Evolutionary conservation across 2,888 invertebrate genomes (phyloP).

Genomic region (Trichacis sp.): DNA sequence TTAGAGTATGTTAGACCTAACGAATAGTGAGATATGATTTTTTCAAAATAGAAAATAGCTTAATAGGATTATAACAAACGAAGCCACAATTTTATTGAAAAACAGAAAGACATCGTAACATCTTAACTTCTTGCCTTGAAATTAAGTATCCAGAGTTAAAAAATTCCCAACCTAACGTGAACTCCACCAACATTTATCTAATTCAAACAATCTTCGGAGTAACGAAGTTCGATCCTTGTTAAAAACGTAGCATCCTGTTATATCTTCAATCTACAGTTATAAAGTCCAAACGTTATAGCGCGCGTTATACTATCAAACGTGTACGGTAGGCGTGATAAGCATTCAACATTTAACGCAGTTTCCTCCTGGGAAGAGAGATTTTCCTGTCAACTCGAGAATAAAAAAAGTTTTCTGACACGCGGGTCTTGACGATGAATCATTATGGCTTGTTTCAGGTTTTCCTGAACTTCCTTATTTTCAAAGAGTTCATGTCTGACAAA

Average conservation of each 20-base stretch:
- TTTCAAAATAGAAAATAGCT: too few relatives aligned
- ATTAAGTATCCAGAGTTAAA: too few relatives aligned
- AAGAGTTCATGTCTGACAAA: too few relatives aligned
- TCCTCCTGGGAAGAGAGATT: conserved; percentile 31
- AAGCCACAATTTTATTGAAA: too few relatives aligned
- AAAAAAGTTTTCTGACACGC: not conserved
- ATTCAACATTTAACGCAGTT: conserved; percentile 36
- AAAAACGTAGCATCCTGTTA: conserved; percentile 14
- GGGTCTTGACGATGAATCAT: not conserved
- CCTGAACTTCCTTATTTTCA: too few relatives aligned
- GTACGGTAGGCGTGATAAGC: conserved; percentile 38
- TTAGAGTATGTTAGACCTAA: too few relatives aligned
- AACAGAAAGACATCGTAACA: too few relatives aligned
- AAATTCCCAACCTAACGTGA: not conserved
- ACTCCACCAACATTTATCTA: not conserved
- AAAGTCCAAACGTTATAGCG: conserved; percentile 35
- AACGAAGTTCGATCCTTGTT: not conserved
- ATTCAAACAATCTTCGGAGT: not conserved
- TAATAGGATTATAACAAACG: too few relatives aligned
- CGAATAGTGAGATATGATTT: too few relatives aligned
- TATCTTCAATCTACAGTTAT: conserved; percentile 37
- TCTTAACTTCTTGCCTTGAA: too few relatives aligned
- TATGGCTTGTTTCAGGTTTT: too few relatives aligned
- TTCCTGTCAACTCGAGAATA: conserved; percentile 11
- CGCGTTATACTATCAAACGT: conserved; percentile 32